phyloP scores from a whole-genome alignment of 2,113 vertebrate genomes.

The Pipa parva region DNA sequence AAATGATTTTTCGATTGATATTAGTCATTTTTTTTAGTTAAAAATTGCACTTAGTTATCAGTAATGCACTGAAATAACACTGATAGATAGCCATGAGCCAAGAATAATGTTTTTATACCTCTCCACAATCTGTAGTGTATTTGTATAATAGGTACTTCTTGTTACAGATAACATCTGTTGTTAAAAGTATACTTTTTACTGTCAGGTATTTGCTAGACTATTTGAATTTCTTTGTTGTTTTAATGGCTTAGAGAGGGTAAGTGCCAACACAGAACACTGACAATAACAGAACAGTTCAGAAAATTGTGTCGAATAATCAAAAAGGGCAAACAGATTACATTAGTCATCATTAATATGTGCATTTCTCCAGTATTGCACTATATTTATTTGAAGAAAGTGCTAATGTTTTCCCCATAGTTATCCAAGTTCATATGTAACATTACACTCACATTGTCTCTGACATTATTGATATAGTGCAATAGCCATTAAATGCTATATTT shows the following conservation, averaged over 20 bases:
- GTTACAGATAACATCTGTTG: slow-evolving; percentile 4
- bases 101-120: slow-evolving; percentile 13
- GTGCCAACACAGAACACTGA: neutral
- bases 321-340: too few relatives aligned
- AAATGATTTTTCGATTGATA: neutral
- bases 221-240: neutral
- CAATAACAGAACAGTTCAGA: too few relatives aligned
- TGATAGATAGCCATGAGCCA: neutral
- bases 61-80: neutral
- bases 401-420: too few relatives aligned
- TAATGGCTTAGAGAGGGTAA: neutral
- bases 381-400: too few relatives aligned
- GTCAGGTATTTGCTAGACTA: neutral
- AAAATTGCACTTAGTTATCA: neutral
- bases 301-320: too few relatives aligned
- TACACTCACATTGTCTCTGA: too few relatives aligned
- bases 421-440: too few relatives aligned
- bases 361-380: too few relatives aligned
- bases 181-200: slow-evolving; percentile 6
- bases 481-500: neutral
- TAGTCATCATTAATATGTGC: too few relatives aligned
- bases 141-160: slow-evolving; percentile 5
- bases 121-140: neutral
- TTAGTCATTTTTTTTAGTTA: neutral
- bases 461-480: neutral